Evolutionary conservation across 2,797 vertebrate genomes (phyloP), one percentile per base, ranked within the genome.

Genomic region (Danio tinwini): DNA sequence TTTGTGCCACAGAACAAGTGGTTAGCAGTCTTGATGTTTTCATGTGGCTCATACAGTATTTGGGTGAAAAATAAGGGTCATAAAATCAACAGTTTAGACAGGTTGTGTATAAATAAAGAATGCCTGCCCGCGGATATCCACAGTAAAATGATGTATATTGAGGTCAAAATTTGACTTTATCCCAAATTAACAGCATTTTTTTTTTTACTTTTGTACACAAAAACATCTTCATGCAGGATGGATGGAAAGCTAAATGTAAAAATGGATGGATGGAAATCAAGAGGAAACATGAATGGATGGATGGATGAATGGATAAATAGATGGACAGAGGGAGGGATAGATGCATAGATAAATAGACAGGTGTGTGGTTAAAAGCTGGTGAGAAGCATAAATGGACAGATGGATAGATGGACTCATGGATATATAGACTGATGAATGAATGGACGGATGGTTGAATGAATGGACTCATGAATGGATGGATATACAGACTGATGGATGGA

Each of bases 71-170:
- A 59, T 64, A 53, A 64, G n/a, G 47, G 49, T 59, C 74, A 55
- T 76, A 37, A 49, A 67, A 45, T 56, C 19, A 67, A 37, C 40
- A 47, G 1, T 47, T 56, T 56, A 76, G 29, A 47, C 44, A 29
- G 12, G 50, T 69, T 29, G 49, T 69, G 64, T 53, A 61, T 59
- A 68, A 49, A 69, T 37, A 69, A 68, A 77, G 64, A 68, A 59
- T 47, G 75, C 68, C 42, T 58, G 16, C 7, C 42, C 52, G 19
- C 53, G 59, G 45, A 47, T 58, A 72, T 56, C 13, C 40, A 8
- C 5, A 11, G 49, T 40, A 7, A 55, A 37, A 42, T 3, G n/a
- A 4, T 70, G 19, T 55, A 13, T 42, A 42, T n/a, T 42, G 50
- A 42, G 68, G 68, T 42, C 68, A 53, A 19, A 70, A 53, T 4